Base-by-base conservation (phyloP, 2,888 invertebrate genomes). In the Melanchra persicariae region DNA sequence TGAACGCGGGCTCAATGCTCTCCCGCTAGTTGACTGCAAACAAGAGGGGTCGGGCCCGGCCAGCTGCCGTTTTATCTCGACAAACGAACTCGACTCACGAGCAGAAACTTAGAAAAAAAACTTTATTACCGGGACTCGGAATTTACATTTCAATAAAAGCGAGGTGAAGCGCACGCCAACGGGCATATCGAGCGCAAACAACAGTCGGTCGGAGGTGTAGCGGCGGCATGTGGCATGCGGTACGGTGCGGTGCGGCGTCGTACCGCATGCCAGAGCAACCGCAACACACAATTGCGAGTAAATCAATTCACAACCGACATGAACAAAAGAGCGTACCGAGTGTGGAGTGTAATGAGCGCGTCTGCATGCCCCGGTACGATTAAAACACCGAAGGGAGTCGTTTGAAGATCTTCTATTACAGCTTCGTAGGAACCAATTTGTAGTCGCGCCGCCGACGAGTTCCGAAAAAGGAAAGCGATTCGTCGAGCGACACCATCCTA, bases 31-130 rank as follows among this genome's bases (percentile, higher is more conserved):
- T 86, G 88, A 89, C 90, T 89, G 91, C 90, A 91, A 92, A 92
- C 89, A 90, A 77, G 88, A 91, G 91, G 93, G 92, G 91, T 83
- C 84, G 85, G 71, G 75, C 80, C 79, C 83, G 74, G 83, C 87
- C 94, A 94, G 92, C 94, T 94, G 94, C 91, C 92, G 91, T 85
- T 91, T 91, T 92, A 92, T 92, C 90, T 91, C 87, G 77, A 87
- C 87, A 87, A 90, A 91, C 90, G 88, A 88, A 91, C 88, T 86
- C 84, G 77, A 79, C 68, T 79, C 79, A 74, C 77, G 81, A 79
- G 60, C 82, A 85, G 83, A 86, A 90, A 89, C 84, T 86, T 82
- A 77, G 75, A 87, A 87, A 79, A n/a, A 91, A 91, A 90, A 88
- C 86, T 86, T 87, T 87, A 81, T 80, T 67, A 68, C 72, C 58